Evolutionary conservation across 1,140 invertebrate genomes (phyloP).

Genomic region (Proales similis): DNA sequence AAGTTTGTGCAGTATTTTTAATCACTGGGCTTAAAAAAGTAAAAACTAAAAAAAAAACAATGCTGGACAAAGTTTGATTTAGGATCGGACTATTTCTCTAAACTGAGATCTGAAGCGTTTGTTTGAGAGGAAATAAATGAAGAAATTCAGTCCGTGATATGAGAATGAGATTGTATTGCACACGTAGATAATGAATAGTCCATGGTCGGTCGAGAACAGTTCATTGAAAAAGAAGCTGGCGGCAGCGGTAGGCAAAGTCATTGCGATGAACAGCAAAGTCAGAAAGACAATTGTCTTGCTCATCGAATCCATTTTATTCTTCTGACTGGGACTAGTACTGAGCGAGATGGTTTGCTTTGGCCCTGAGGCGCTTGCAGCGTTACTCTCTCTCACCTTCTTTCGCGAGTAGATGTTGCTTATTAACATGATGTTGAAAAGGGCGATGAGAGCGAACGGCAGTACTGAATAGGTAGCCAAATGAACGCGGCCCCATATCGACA

Average conservation of each 20-base stretch:
- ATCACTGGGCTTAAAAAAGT: too few relatives aligned
- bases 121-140: slow-evolving; percentile 21
- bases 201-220: slow-evolving; percentile 8
- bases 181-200: slow-evolving; percentile 7
- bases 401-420: not conserved
- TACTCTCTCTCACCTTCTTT: too few relatives aligned
- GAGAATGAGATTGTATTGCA: slow-evolving; percentile 29
- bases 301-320: not conserved
- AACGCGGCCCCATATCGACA: slow-evolving; percentile 22
- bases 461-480: slow-evolving; percentile 15
- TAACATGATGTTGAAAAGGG: not conserved
- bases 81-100: too few relatives aligned
- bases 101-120: slow-evolving; percentile 14
- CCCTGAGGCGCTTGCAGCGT: not conserved
- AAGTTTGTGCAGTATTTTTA: too few relatives aligned
- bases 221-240: slow-evolving; percentile 31
- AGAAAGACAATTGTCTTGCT: slow-evolving; percentile 5
- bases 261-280: slow-evolving; percentile 11
- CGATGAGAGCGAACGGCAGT: slow-evolving; percentile 13
- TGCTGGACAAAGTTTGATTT: too few relatives aligned
- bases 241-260: slow-evolving; percentile 5
- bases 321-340: too few relatives aligned
- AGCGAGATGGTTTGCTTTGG: not conserved
- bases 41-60: too few relatives aligned
- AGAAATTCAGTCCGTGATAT: slow-evolving; percentile 30